Conservation (phyloP, 2,888 invertebrate species). For the Mimumesa dahlbomi region DNA sequence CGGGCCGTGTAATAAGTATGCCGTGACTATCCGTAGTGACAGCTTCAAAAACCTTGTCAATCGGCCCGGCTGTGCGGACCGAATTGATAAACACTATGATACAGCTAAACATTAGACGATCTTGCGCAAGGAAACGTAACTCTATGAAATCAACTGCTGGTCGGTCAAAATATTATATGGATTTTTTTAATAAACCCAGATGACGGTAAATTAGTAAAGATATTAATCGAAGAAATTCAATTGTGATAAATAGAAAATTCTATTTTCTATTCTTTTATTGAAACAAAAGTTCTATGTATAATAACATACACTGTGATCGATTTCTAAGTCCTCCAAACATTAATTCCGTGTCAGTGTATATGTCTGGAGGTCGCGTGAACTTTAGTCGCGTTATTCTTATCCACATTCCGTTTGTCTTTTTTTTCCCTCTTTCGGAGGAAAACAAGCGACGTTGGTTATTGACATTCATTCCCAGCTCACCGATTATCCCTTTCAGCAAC, state of each 20-base stretch:
- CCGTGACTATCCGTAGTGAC: constrained; percentile 39
- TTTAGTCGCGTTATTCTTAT: constrained; percentile 4
- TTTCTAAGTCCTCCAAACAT: neutral
- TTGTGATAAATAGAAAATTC: no score
- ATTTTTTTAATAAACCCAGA: no score
- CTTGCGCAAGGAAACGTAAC: constrained; percentile 39
- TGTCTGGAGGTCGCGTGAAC: neutral
- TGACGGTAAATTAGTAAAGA: no score
- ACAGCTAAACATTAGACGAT: constrained; percentile 38
- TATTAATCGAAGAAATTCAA: no score
- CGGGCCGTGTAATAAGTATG: constrained; percentile 29
- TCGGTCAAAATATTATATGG: neutral
- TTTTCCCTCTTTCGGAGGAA: neutral
- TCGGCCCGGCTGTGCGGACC: constrained; percentile 31
- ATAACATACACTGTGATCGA: no score
- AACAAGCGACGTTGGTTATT: constrained; percentile 10
- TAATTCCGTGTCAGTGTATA: neutral
- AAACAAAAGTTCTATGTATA: no score
- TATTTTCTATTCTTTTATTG: no score
- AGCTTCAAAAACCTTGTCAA: constrained; percentile 29
- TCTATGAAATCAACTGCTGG: neutral
- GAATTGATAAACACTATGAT: constrained; percentile 44
- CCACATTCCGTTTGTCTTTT: constrained; percentile 1
- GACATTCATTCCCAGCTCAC: constrained; percentile 25
- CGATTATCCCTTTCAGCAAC: constrained; percentile 7